A percentile compares a stretch with the other conserved stretches of the same genome.
Conservation (phyloP, 2,888 invertebrate species). For the Hipparchia semele region DNA sequence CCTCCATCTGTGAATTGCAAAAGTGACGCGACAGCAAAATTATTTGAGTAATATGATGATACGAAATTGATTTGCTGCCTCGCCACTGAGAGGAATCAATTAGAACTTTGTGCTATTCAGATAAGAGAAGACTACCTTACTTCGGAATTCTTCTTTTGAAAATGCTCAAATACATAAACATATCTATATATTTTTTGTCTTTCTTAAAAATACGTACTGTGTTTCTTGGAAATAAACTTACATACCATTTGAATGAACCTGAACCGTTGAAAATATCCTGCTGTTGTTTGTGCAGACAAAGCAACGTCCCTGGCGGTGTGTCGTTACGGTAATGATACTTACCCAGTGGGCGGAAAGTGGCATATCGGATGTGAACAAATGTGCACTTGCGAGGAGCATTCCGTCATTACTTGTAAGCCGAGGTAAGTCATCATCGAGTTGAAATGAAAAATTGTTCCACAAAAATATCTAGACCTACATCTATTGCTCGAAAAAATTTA, state of each 20-base stretch:
- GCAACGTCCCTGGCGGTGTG: slow-evolving; percentile 67
- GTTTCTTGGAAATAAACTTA: neutral
- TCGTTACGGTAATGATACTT: slow-evolving; percentile 86
- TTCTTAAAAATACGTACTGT: too few relatives aligned
- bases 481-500: neutral
- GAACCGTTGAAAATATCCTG: slow-evolving; percentile 5
- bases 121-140: too few relatives aligned
- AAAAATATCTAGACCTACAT: neutral
- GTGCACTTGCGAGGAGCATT: slow-evolving; percentile 89
- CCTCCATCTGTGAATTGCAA: too few relatives aligned
- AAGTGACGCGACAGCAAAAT: too few relatives aligned
- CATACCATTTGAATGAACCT: neutral
- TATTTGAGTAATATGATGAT: too few relatives aligned
- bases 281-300: slow-evolving; percentile 55
- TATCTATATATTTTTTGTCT: too few relatives aligned
- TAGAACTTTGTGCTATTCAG: too few relatives aligned
- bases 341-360: slow-evolving; percentile 88
- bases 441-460: neutral
- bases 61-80: too few relatives aligned
- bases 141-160: too few relatives aligned
- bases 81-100: too few relatives aligned
- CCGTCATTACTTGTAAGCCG: slow-evolving; percentile 88
- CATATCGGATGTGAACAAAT: slow-evolving; percentile 91
- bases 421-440: slow-evolving; percentile 65
- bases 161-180: too few relatives aligned